Percentiles rank a stretch among this genome's conserved stretches.
phyloP scores from a whole-genome alignment of 1,140 invertebrate genomes.

The Drosophila equinoxialis region DNA sequence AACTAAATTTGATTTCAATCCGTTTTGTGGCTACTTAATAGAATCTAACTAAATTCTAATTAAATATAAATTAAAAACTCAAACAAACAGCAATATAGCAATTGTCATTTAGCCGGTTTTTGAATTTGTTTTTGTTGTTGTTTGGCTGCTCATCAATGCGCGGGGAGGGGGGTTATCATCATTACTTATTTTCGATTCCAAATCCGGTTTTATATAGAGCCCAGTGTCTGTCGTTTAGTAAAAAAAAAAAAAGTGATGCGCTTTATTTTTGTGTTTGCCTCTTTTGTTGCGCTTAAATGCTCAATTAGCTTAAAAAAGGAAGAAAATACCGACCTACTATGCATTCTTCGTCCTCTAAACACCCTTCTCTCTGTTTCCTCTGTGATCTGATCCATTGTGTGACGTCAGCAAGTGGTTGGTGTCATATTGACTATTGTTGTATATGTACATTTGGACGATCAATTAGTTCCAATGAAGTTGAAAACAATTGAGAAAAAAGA shows the following conservation, averaged over 20 bases:
- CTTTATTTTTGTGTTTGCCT: constrained; percentile 9
- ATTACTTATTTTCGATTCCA: constrained; percentile 34
- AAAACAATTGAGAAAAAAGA: constrained; percentile 32
- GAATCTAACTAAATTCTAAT: constrained; percentile 50
- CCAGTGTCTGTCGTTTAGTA: too few species aligned
- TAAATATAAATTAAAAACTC: constrained; percentile 35
- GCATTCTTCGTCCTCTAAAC: too few species aligned
- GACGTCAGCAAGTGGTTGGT: constrained; percentile 44
- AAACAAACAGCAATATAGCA: constrained; percentile 44
- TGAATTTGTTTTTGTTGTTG: constrained; percentile 6
- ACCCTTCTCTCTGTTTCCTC: neutral
- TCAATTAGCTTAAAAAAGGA: constrained; percentile 37
- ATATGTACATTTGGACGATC: constrained; percentile 47
- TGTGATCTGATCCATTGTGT: constrained; percentile 21
- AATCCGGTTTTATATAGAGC: constrained; percentile 49
- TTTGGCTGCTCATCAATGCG: constrained; percentile 26
- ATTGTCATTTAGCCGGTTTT: constrained; percentile 72
- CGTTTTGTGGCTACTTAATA: neutral
- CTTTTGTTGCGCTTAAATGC: constrained; percentile 41
- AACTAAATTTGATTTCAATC: neutral
- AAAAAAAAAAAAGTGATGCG: constrained; percentile 32
- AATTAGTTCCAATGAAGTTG: constrained; percentile 75
- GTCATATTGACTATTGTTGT: constrained; percentile 37
- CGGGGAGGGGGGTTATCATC: constrained; percentile 43
- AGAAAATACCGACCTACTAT: neutral